Evolutionary conservation across 1,140 invertebrate species (phyloP).

Genomic region (Lepidurus couesii): DNA sequence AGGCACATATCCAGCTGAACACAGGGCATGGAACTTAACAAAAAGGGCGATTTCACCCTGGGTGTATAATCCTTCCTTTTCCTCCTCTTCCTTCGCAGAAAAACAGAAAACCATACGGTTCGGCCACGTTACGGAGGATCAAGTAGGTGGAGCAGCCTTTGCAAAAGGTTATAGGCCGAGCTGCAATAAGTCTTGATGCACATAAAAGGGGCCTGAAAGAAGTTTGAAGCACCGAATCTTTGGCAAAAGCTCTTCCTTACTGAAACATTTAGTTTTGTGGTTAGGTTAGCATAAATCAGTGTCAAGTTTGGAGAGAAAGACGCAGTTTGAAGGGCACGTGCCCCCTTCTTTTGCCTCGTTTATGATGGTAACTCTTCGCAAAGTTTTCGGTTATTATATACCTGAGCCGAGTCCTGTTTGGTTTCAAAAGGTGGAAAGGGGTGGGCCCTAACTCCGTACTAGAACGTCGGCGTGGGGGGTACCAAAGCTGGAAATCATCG

Average conservation of each 20-base stretch:
- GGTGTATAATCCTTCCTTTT: neutral
- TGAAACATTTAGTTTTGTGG: conserved; percentile 7
- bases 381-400: neutral
- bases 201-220: neutral
- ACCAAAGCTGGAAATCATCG: neutral
- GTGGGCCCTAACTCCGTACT: neutral
- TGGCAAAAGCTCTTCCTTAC: neutral
- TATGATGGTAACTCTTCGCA: neutral
- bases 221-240: neutral
- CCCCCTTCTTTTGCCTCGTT: neutral
- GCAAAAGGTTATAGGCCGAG: conserved; percentile 18
- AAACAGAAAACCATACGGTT: neutral
- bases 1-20: neutral
- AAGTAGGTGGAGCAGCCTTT: neutral
- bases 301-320: neutral
- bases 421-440: neutral
- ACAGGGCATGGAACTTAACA: neutral
- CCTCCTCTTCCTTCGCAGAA: neutral
- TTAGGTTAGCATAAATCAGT: neutral
- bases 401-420: too few species aligned
- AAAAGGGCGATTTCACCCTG: neutral
- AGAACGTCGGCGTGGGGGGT: neutral
- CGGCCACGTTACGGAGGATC: neutral
- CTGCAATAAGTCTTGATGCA: neutral
- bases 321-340: neutral